Evolutionary conservation across 1,140 invertebrate species (phyloP).

Genomic region (Berghia stephanieae): DNA sequence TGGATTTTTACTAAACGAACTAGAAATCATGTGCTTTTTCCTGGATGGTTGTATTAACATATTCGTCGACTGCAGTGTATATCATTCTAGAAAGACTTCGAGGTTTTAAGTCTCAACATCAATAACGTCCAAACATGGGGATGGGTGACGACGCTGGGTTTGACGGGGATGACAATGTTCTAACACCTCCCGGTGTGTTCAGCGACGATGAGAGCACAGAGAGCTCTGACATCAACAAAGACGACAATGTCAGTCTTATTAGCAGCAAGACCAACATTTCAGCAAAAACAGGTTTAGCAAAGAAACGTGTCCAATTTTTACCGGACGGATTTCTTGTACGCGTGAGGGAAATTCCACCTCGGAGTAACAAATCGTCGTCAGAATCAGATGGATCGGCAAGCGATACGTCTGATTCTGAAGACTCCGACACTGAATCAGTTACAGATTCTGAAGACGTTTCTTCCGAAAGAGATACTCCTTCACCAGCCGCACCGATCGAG

Average conservation of each 20-base stretch:
- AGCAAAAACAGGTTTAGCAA: too few relatives aligned
- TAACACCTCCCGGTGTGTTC: background rate
- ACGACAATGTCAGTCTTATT: background rate
- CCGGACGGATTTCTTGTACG: conserved; percentile 20
- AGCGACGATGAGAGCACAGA: background rate
- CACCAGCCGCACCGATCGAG: background rate
- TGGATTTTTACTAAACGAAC: too few relatives aligned
- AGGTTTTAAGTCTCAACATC: too few relatives aligned
- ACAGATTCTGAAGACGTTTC: conserved; percentile 7
- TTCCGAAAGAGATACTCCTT: background rate
- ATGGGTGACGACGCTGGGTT: background rate
- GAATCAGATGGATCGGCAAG: conserved; percentile 15
- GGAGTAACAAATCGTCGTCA: background rate
- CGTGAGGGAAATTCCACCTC: conserved; percentile 22
- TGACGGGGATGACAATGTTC: background rate
- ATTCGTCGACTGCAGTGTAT: too few relatives aligned
- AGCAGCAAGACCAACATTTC: background rate
- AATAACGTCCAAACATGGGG: too few relatives aligned
- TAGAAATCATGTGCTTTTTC: too few relatives aligned
- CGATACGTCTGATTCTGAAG: conserved; percentile 17
- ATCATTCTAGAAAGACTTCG: too few relatives aligned
- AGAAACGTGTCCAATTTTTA: conserved; percentile 26
- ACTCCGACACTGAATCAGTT: background rate
- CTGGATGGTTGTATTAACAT: too few relatives aligned
- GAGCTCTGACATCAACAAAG: background rate